phyloP scores from a whole-genome alignment of 1,140 invertebrate species.

The Phocides pigmalion region DNA sequence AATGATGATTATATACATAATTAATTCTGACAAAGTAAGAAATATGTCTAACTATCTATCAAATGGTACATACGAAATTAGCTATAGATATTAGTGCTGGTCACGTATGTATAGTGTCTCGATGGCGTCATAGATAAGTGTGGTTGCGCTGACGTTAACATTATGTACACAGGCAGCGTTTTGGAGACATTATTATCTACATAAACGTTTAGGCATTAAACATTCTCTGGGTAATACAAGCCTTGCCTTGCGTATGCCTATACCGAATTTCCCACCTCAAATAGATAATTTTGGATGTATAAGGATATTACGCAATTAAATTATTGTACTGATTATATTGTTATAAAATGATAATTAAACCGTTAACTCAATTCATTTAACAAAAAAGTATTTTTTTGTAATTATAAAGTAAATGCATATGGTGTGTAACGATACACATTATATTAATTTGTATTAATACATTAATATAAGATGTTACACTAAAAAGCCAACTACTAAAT shows the following conservation, averaged over 20 bases:
- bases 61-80: constrained; percentile 19
- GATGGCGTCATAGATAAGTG: constrained; percentile 41
- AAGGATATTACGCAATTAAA: not conserved
- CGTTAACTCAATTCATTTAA: no score
- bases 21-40: no score
- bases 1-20: no score
- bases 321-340: not conserved
- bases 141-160: constrained; percentile 48
- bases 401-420: no score
- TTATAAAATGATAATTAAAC: not conserved
- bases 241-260: not conserved
- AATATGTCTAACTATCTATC: not conserved
- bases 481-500: no score
- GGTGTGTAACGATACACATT: no score
- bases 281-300: constrained; percentile 8
- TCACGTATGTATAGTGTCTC: constrained; percentile 39
- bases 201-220: constrained; percentile 27
- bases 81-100: constrained; percentile 42
- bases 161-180: constrained; percentile 42
- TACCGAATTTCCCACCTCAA: constrained; percentile 19
- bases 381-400: no score
- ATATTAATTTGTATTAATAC: no score
- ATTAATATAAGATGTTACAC: no score
- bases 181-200: constrained; percentile 33
- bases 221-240: constrained; percentile 24